Conservation (phyloP, 2,797 vertebrate species). For the Calcarius lapponicus region DNA sequence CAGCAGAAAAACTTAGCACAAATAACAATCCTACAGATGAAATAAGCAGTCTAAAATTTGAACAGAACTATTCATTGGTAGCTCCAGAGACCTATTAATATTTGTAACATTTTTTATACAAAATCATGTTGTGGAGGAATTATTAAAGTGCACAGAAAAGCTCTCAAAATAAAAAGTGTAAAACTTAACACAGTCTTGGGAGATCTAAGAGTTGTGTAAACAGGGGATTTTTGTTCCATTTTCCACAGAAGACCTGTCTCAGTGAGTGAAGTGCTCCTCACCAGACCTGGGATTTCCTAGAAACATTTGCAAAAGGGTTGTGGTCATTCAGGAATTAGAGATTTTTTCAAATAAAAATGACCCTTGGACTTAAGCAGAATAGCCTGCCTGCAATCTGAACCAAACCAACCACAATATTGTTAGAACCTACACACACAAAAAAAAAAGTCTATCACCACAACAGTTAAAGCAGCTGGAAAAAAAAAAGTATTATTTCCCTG, state of each 20-base stretch:
- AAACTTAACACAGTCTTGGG: not conserved
- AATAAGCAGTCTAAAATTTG: not conserved
- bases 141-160: not conserved
- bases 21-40: not conserved
- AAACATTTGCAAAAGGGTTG: not conserved
- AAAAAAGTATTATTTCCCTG: not conserved
- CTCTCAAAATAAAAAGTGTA: not conserved
- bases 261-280: not conserved
- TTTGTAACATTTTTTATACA: not conserved
- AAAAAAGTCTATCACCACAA: not conserved
- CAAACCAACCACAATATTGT: not conserved
- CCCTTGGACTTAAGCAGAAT: not conserved
- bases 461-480: not conserved
- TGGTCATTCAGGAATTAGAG: not conserved
- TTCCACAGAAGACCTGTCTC: not conserved
- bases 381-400: not conserved
- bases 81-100: not conserved
- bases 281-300: not conserved
- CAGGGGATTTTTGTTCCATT: not conserved
- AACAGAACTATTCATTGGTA: not conserved
- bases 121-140: not conserved
- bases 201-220: not conserved
- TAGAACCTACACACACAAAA: not conserved
- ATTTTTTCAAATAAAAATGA: not conserved
- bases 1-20: not conserved